These are phyloP conservation scores for Microcebus ravelobensis DNA, from an alignment of 2,113 vertebrate genomes.

Conservation along the genomic window DNA sequence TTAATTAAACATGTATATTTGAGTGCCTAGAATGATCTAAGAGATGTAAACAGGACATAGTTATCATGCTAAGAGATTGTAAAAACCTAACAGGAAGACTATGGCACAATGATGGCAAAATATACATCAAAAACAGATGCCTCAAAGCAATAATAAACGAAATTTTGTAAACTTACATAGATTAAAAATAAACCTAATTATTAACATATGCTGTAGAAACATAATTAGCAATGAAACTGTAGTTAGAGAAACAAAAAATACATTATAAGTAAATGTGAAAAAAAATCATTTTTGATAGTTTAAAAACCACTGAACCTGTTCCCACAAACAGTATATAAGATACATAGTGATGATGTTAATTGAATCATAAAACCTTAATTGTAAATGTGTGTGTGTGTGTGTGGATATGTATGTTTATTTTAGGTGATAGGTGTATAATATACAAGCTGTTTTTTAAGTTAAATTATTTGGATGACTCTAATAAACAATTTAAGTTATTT, in stretches of 20 bases:
- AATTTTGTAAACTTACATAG: background rate
- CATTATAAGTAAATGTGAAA: background rate
- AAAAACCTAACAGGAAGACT: background rate
- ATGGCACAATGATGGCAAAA: background rate
- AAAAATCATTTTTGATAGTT: background rate
- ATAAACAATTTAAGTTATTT: background rate
- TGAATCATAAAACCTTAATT: background rate
- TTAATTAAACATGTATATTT: background rate
- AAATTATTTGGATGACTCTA: background rate
- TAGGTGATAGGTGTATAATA: background rate
- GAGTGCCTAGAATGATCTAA: background rate
- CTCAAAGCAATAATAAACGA: background rate
- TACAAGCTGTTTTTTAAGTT: background rate
- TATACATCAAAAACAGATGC: background rate
- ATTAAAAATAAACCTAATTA: background rate
- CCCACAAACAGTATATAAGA: background rate
- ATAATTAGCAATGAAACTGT: background rate
- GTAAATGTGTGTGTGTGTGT: background rate
- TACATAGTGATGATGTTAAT: background rate
- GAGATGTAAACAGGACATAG: background rate
- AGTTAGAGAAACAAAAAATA: background rate
- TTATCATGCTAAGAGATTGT: background rate
- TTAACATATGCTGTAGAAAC: background rate
- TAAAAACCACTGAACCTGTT: background rate
- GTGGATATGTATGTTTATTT: background rate